A percentile compares a stretch with the other conserved stretches of the same genome.
Evolutionary conservation across 2,113 vertebrate species (phyloP).

Genomic region (Cavia porcellus): DNA sequence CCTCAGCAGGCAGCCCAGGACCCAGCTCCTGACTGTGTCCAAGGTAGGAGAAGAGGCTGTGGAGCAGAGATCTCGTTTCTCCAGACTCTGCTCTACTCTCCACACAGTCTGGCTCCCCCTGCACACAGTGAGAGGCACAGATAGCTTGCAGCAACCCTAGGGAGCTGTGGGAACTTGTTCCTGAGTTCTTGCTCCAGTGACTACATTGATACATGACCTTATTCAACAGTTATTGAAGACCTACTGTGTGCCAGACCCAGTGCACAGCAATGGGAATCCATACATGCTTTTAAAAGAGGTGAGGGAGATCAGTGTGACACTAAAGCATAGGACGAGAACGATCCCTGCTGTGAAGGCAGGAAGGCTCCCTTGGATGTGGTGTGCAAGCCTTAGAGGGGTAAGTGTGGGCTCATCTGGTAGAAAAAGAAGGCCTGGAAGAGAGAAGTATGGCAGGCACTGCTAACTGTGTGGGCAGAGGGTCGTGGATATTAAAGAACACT

Average conservation of each 20-base stretch:
- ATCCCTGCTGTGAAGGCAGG: neutral
- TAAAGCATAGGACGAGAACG: neutral
- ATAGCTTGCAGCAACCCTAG: neutral
- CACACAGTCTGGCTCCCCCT: neutral
- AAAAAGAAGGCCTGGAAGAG: neutral
- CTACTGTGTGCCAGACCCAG: neutral
- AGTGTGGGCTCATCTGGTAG: neutral
- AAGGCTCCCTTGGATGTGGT: neutral
- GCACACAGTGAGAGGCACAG: accelerated
- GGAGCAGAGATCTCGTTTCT: neutral
- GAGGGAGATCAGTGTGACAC: neutral
- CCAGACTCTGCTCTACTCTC: neutral
- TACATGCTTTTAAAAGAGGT: neutral
- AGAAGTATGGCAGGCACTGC: neutral
- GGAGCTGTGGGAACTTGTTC: neutral
- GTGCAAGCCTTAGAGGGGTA: neutral
- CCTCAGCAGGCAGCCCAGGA: constrained; percentile 92
- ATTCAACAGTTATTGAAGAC: neutral
- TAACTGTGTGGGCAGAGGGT: accelerated
- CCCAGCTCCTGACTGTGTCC: constrained; percentile 93
- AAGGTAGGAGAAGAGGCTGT: constrained; percentile 90
- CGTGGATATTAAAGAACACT: neutral
- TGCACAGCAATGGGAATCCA: neutral
- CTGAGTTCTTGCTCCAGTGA: neutral
- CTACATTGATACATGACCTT: neutral